Evolutionary conservation across 2,888 invertebrate species (phyloP).

Genomic region (Troides oblongomaculatus): DNA sequence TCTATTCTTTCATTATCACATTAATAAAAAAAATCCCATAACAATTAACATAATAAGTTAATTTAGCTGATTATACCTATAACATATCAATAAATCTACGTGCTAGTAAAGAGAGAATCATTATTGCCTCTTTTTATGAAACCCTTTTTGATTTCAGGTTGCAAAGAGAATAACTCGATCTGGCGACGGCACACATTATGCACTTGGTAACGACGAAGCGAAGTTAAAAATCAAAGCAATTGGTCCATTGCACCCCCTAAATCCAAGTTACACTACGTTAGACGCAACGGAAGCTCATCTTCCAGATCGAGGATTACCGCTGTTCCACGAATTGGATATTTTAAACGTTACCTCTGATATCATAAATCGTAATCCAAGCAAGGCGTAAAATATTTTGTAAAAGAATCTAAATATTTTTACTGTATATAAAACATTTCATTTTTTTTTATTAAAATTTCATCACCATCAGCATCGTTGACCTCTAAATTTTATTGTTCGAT

Average conservation of each 20-base stretch:
- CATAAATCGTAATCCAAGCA: slow-evolving; percentile 1
- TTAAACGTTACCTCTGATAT: slow-evolving; percentile 36
- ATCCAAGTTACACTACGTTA: slow-evolving; percentile 59
- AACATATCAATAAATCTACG: neutral
- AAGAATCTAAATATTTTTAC: neutral
- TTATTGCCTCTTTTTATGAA: too few species aligned
- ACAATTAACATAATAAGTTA: too few species aligned
- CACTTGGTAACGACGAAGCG: slow-evolving; percentile 65
- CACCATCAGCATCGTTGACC: too few species aligned
- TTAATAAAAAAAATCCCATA: too few species aligned
- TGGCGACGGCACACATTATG: slow-evolving; percentile 83
- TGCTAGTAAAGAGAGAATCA: neutral
- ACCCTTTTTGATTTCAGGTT: slow-evolving; percentile 52
- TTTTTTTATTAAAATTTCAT: too few species aligned
- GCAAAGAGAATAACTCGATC: slow-evolving; percentile 79
- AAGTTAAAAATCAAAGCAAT: slow-evolving; percentile 52
- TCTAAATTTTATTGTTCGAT: too few species aligned
- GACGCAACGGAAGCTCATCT: slow-evolving; percentile 52
- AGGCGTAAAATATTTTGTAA: neutral
- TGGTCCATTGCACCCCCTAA: slow-evolving; percentile 63
- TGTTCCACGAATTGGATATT: slow-evolving; percentile 60
- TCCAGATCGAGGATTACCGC: slow-evolving; percentile 56
- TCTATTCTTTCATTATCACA: too few species aligned
- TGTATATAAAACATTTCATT: neutral
- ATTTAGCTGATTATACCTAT: too few species aligned